Evolutionary conservation across 2,797 vertebrate genomes (phyloP).

Genomic region (Rhinogobio ventralis): DNA sequence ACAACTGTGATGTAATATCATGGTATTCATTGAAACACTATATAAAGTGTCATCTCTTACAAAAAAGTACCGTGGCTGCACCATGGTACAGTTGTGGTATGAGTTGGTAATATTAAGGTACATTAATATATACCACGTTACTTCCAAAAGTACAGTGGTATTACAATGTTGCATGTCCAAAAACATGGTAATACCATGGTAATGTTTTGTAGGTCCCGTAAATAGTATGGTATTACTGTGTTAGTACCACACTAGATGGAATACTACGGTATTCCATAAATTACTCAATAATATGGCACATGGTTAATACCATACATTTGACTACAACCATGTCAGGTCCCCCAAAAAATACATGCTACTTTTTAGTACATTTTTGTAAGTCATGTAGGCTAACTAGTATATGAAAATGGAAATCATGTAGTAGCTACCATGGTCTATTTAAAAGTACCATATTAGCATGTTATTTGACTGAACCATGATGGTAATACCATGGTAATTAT

Average conservation of each 20-base stretch:
- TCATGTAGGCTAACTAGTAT: neutral
- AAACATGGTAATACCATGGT: neutral
- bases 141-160: neutral
- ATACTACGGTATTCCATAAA: neutral
- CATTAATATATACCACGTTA: neutral
- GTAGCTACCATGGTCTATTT: neutral
- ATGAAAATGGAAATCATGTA: neutral
- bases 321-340: neutral
- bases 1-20: neutral
- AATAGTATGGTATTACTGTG: neutral
- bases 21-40: neutral
- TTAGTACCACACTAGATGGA: neutral
- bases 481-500: no score
- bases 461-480: neutral
- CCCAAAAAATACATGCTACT: neutral
- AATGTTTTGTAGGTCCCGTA: neutral
- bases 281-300: neutral
- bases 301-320: neutral
- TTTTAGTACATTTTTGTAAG: neutral
- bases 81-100: neutral
- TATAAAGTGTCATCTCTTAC: neutral
- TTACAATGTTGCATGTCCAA: neutral
- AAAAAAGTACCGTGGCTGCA: neutral
- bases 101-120: neutral
- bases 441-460: neutral